These are phyloP conservation scores for Ophiodon elongatus DNA, from an alignment of 2,113 vertebrate genomes.

Conservation along the genomic window DNA sequence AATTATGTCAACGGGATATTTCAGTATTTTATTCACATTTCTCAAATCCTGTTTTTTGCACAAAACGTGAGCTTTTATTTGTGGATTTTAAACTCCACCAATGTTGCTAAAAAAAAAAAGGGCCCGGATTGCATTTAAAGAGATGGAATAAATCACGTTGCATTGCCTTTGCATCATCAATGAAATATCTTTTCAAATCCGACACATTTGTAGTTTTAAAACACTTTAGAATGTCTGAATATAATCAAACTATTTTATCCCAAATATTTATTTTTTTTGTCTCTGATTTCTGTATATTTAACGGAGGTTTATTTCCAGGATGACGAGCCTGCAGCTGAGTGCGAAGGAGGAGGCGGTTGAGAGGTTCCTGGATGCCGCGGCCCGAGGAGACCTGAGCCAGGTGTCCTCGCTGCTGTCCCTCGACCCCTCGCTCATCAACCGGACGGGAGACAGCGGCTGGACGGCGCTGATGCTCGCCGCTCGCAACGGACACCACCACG, in stretches of 20 bases:
- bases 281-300: neutral
- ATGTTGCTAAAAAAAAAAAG: no score
- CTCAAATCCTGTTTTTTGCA: neutral
- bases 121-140: neutral
- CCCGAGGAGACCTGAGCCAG: slow-evolving; percentile 84
- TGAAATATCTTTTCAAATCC: no score
- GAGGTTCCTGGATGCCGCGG: slow-evolving; percentile 85
- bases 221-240: no score
- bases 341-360: slow-evolving; percentile 81
- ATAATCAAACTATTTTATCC: no score
- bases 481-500: slow-evolving; percentile 88
- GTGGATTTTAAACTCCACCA: neutral
- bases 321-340: slow-evolving; percentile 69
- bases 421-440: slow-evolving; percentile 85
- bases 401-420: slow-evolving; percentile 81
- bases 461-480: slow-evolving; percentile 93
- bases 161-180: no score
- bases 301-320: neutral
- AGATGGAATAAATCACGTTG: neutral
- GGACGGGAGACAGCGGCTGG: slow-evolving; percentile 88
- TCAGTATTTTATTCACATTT: neutral
- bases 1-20: neutral
- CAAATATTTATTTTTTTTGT: neutral
- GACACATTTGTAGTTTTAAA: no score
- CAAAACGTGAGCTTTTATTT: neutral